Evolutionary conservation across 2,797 vertebrate genomes (phyloP), one percentile per base, ranked within the genome.

Genomic region (Borostomias antarcticus): DNA sequence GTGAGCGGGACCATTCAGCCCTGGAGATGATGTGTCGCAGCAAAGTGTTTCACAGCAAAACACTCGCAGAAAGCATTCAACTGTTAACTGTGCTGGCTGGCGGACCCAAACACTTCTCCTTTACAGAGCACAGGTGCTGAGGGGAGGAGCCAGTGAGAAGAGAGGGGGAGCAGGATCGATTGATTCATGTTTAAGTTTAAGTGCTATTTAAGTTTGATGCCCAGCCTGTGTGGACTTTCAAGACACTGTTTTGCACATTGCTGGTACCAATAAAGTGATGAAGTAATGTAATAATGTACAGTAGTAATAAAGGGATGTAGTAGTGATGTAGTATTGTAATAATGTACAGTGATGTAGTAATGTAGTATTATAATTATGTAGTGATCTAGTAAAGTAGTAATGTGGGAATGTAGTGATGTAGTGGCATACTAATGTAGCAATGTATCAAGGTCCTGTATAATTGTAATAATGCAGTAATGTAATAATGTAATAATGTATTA

Each of bases 51-150:
- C 40, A 28, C 17, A 30, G 35, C 57, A 61, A 45, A 89, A 87
- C 82, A 81, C 75, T 76, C 5, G 37, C 9, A 45, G 11, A 26
- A 28, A 52, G 74, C 72, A 79, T 82, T 80, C 65, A 62, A 65
- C 66, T 69, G 73, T 72, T 82, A 32, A 82, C 82, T 78, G 72
- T 67, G 23, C 76, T 79, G 77, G 77, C 79, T 69, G 77, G 73
- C 72, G 60, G 17, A 7, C 48, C 62, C 35, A 85, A 83, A 74
- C 74, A 58, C 70, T 47, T 66, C 78, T 83, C 64, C 80, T 91
- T 90, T 91, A 90, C 83, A 89, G 88, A 90, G 82, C 87, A 88
- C 90, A 92, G 90, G 91, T 92, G 90, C 80, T 73, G 81, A 79
- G 77, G 75, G 78, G 76, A 65, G 64, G 69, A 37, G 35, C 3